Base-by-base conservation (phyloP, 2,113 vertebrate genomes). In the Xiphophorus couchianus region DNA sequence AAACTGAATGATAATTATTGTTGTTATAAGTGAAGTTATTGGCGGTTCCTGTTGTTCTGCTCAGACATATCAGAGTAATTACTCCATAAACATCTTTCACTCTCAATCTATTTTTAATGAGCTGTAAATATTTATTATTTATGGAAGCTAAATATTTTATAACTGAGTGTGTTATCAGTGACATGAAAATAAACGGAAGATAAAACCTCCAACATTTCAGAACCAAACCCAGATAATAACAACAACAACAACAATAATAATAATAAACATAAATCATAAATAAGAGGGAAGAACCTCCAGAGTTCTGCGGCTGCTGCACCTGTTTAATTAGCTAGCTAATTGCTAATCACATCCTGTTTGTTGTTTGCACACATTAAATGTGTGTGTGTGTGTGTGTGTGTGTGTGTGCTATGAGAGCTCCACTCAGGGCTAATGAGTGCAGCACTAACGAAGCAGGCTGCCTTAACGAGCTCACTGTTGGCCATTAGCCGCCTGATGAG, bases 401-500 rank as follows among this genome's bases (percentile, higher is more conserved):
- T 64, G 60, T 62, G 61, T 29, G 65, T 64, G 37, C 71, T 60
- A 58, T 73, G 88, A 90, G 89, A 83, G 77, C 82, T 80, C 78
- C 81, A 87, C 90, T 86, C 89, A 33, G 28, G 69, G 72, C 77
- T 88, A 85, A 80, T 84, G 82, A 88, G 84, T 8, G 58, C 22
- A 7, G 72, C 17, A 68, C 76, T 83, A 89, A 83, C 84, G 13
- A 80, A 83, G 84, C 84, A 71, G 42, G 15, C 70, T 71, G 76
- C 62, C 62, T 86, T 85, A 91, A 89, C 39, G 76, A 82, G 61
- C 69, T 90, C 81, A 82, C 66, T 3, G 5, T 69, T 85, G 74
- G 73, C 74, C 72, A 88, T 91, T 90, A 91, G 82, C 77, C 76
- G 76, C 81, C 84, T 83, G 83, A 84, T 77, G 86, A 86, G 90